Conservation (phyloP, 2,797 vertebrate species). For the Mus minutoides region DNA sequence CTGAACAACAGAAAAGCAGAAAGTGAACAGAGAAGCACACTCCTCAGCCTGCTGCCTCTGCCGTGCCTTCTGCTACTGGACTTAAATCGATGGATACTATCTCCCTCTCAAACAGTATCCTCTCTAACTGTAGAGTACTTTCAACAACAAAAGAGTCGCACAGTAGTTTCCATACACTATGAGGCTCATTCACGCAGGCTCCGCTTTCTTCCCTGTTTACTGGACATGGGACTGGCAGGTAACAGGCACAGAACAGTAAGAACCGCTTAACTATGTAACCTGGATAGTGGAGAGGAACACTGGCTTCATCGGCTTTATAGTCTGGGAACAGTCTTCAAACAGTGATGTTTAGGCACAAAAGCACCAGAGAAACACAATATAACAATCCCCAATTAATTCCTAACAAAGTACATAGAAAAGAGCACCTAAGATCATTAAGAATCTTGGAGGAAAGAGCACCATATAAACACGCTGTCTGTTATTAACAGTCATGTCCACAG, state of each 20-base stretch:
- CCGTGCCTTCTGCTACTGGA: background rate
- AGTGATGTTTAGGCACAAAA: background rate
- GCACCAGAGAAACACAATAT: background rate
- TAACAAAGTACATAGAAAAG: background rate
- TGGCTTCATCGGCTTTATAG: background rate
- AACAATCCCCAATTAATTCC: conserved; percentile 1
- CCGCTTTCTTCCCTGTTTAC: background rate
- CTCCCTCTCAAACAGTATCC: background rate
- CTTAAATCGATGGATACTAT: background rate
- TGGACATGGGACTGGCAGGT: background rate
- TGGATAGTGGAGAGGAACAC: background rate
- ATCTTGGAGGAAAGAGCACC: background rate
- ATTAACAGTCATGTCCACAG: background rate
- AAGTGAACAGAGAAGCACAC: background rate
- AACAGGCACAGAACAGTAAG: background rate
- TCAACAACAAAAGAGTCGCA: background rate
- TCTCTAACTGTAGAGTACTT: too few relatives aligned
- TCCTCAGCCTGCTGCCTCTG: background rate
- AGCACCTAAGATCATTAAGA: background rate
- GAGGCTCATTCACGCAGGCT: background rate
- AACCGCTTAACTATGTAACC: background rate
- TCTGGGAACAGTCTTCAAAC: background rate
- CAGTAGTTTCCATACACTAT: background rate
- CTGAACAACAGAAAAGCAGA: background rate
- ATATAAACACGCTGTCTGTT: background rate